phyloP scores from a whole-genome alignment of 2,113 vertebrate species.

The Recurvirostra avosetta region DNA sequence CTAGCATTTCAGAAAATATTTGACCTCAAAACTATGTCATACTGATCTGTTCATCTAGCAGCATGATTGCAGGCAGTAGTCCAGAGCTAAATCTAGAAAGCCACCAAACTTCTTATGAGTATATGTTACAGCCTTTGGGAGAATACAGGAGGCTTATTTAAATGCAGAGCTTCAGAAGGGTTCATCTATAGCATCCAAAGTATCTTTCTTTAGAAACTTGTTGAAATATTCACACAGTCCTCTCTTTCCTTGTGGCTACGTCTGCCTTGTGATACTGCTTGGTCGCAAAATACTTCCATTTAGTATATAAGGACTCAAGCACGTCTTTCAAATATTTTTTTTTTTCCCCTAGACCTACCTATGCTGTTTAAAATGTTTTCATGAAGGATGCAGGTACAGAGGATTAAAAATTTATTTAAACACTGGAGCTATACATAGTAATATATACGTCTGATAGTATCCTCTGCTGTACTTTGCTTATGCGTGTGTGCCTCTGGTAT shows the following conservation, averaged over 20 bases:
- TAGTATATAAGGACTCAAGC: not conserved
- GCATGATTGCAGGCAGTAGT: constrained; percentile 14
- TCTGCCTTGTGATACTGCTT: not conserved
- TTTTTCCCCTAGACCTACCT: not conserved
- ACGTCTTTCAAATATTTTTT: not conserved
- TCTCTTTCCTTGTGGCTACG: not conserved
- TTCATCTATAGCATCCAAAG: not conserved
- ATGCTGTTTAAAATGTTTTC: not conserved
- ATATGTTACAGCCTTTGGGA: not conserved
- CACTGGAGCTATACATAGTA: not conserved
- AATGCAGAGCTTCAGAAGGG: not conserved
- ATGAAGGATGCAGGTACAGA: not conserved
- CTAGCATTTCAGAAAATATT: constrained; percentile 25
- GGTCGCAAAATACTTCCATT: not conserved
- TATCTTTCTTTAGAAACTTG: not conserved
- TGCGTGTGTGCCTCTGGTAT: not conserved
- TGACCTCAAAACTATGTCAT: constrained; percentile 48
- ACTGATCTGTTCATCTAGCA: not conserved
- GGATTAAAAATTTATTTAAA: not conserved
- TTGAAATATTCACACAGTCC: not conserved
- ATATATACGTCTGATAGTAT: not conserved
- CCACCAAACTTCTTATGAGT: not conserved
- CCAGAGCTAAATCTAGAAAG: constrained; percentile 61
- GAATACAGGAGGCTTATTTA: not conserved
- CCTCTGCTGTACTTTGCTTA: not conserved